Base-by-base conservation (phyloP, 2,113 vertebrate genomes). In the Vidua macroura region DNA sequence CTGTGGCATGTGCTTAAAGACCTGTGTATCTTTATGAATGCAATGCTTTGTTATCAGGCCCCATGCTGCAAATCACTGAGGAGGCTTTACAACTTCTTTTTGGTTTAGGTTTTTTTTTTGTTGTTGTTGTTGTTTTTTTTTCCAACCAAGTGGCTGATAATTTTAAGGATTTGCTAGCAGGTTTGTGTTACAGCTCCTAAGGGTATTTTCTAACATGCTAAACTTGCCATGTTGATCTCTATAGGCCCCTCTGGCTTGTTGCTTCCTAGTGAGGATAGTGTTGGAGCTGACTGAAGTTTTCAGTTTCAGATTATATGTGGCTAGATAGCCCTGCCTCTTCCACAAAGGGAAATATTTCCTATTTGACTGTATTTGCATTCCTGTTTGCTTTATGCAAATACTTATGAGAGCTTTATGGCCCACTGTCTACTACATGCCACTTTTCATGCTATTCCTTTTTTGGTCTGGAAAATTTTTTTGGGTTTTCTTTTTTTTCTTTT, bases 401-500 rank as follows among this genome's bases (percentile, higher is more conserved):
- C 11, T 75, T 78, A 23, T 13, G n/a, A 88, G 51, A 88, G 18
- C 33, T 73, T 90, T 88, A 76, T 69, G 51, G 41, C 44, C n/a
- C 69, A 23, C 46, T 53, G 16, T 83, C 75, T 76, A 76, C 37
- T 78, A 30, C 72, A 62, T 31, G 28, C 37, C 19, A 28, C 22
- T 80, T 90, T 68, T 49, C 11, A 2, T 68, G 52, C 48, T 89
- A 19, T 91, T 92, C 60, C 64, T 79, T 92, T 83, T 94, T 91
- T 80, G 62, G 70, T 76, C 41, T 87, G 85, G 78, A 96, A 87
- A 89, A 33, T 2, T 33, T 69, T 41, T 60, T 52, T 11, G 30
- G 14, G 10, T 20, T 56, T 48, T 24, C 2, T 43, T 35, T 62
- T 51, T 79, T 41, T 37, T 23, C 6, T 62, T 43, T 44, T n/a